These are phyloP conservation scores for Lamellibrachia satsuma DNA, from an alignment of 2,888 invertebrate species.

Conservation along the genomic window DNA sequence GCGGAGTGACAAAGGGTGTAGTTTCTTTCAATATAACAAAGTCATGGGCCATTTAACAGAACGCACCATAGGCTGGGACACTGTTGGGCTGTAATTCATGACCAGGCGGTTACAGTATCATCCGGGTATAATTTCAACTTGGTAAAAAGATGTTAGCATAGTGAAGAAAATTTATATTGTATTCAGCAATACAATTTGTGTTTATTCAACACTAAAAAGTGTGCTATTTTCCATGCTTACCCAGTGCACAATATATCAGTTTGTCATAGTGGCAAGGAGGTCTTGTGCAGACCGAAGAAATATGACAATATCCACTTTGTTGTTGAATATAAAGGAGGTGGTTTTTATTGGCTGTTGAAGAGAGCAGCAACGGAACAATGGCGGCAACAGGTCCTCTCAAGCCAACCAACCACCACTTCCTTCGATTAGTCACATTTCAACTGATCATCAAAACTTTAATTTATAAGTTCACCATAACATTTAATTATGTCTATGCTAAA, in stretches of 20 bases:
- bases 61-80: not conserved
- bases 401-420: not conserved
- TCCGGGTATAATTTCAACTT: not conserved
- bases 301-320: not conserved
- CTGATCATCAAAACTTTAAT: not conserved
- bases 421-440: not conserved
- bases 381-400: not conserved
- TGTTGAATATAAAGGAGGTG: not conserved
- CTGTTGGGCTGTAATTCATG: not conserved
- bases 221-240: not conserved
- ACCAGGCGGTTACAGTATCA: not conserved
- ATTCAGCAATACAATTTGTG: not conserved
- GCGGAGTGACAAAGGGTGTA: not conserved
- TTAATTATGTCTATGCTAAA: not conserved
- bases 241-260: not conserved
- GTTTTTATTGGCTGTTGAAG: not conserved
- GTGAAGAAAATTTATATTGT: not conserved
- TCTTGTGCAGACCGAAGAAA: not conserved
- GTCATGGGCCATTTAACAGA: not conserved
- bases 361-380: not conserved
- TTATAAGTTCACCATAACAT: not conserved
- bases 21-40: not conserved
- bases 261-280: too few relatives aligned
- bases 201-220: not conserved
- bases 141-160: not conserved